Conservation (phyloP, 2,888 invertebrate genomes). For the Anoncus sp. region DNA sequence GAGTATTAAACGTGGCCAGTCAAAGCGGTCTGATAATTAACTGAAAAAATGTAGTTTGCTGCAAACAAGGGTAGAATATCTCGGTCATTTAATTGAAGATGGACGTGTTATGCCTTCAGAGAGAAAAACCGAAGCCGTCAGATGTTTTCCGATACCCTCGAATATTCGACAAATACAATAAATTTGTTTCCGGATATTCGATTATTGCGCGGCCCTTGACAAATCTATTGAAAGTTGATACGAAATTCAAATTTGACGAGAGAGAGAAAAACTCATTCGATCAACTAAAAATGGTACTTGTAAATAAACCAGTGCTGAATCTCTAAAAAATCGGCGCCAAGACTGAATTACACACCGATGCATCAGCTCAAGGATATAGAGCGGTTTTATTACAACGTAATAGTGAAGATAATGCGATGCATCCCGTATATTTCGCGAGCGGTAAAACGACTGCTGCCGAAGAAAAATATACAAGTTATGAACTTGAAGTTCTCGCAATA, state of each 20-base stretch:
- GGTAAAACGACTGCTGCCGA: constrained; percentile 56
- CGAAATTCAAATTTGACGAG: neutral
- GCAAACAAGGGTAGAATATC: constrained; percentile 22
- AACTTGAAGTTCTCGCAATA: constrained; percentile 62
- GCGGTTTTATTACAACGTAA: constrained; percentile 66
- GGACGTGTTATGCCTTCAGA: constrained; percentile 38
- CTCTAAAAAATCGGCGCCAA: constrained; percentile 54
- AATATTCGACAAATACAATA: constrained; percentile 51
- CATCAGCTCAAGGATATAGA: constrained; percentile 56
- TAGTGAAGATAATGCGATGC: constrained; percentile 48
- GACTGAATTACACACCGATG: constrained; percentile 49
- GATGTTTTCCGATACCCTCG: constrained; percentile 55
- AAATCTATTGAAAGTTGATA: constrained; percentile 3
- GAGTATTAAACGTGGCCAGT: constrained; percentile 27
- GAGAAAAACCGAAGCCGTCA: constrained; percentile 55
- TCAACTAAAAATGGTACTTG: constrained; percentile 10
- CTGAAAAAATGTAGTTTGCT: constrained; percentile 47
- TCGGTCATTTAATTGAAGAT: constrained; percentile 9
- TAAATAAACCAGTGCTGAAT: constrained; percentile 49
- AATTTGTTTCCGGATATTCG: constrained; percentile 49
- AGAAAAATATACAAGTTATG: too few species aligned
- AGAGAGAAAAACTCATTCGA: constrained; percentile 20
- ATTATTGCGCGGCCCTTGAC: constrained; percentile 25
- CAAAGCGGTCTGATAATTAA: constrained; percentile 39
- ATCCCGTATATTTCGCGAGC: constrained; percentile 45